phyloP scores from a whole-genome alignment of 2,113 vertebrate species.

The Hemiscyllium ocellatum region DNA sequence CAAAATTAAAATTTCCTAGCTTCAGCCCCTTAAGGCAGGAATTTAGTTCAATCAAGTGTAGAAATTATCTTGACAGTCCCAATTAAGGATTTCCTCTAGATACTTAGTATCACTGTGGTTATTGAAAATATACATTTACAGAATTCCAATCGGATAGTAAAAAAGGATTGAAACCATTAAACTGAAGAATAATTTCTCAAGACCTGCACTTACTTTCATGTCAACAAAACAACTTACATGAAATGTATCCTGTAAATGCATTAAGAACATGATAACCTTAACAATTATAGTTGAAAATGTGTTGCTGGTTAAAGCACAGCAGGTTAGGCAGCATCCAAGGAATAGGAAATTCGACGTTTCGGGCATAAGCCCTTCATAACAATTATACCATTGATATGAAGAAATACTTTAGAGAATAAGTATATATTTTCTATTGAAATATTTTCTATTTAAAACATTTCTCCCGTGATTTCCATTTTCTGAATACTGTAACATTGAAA shows the following conservation, averaged over 20 bases:
- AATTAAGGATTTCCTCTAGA: not conserved
- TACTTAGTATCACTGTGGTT: not conserved
- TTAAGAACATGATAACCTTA: not conserved
- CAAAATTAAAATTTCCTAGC: not conserved
- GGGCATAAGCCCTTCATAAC: too few relatives aligned
- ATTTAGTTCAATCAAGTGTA: too few relatives aligned
- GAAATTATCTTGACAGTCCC: not conserved
- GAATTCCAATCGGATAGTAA: not conserved
- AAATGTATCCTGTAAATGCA: not conserved
- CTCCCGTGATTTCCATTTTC: not conserved
- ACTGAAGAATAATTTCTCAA: not conserved
- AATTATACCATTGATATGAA: not conserved
- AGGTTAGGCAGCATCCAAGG: too few relatives aligned
- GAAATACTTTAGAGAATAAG: not conserved
- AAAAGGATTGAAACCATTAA: not conserved
- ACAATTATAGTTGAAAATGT: too few relatives aligned
- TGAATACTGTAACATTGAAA: not conserved
- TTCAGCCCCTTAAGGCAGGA: not conserved
- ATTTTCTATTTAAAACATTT: not conserved
- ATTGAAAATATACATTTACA: not conserved
- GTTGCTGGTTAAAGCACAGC: too few relatives aligned
- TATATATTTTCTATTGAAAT: not conserved
- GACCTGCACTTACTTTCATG: not conserved
- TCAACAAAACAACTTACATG: not conserved
- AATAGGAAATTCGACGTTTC: too few relatives aligned